Evolutionary conservation across 2,113 vertebrate genomes (phyloP), one percentile per base, ranked within the genome.

Genomic region (Onychorhynchus coronatus): DNA sequence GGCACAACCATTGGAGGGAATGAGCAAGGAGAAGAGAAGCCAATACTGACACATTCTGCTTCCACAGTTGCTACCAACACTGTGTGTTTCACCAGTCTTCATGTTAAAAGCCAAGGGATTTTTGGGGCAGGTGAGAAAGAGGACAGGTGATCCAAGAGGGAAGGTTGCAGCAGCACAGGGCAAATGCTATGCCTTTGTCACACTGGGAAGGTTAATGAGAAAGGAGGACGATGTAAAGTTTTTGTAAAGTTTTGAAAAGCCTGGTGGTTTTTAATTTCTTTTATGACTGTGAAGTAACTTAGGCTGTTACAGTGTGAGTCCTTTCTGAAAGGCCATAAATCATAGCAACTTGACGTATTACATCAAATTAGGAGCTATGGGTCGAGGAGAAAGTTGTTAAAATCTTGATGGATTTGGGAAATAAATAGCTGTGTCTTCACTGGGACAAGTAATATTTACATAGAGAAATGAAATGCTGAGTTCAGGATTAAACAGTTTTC

Each of bases 391-490:
- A 93, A 25, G 49, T 74, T 92, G 62, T 70, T 85, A 74, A 88
- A 89, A 79, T 70, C 16, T 50, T 81, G 53, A 88, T 95, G 80
- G 88, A 84, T 92, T 83, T 93, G 59, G 71, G 66, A 80, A 93
- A 83, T 76, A 77, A 95, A 91, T 33, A 91, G 30, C 61, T 89
- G 23, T 62, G 53, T 86, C 84, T 93, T 15, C 44, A 42, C 28
- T 1, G 0, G 70, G 17, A 89, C 3, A 9, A 89, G 65, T 83
- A 78, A 75, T 78, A 87, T 79, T 84, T 96, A 83, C 6, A 1
- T 17, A 42, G 41, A 83, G 1, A 12, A 46, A 63, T 70, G 35
- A 93, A 96, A 85, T 50, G 11, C 27, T 71, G 27, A 68, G 31
- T 87, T 82, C 61, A 56, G 55, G 28, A 74, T 62, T 41, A 87